Base-by-base conservation (phyloP, 2,113 vertebrate species). In the Oreochromis tanganicae region DNA sequence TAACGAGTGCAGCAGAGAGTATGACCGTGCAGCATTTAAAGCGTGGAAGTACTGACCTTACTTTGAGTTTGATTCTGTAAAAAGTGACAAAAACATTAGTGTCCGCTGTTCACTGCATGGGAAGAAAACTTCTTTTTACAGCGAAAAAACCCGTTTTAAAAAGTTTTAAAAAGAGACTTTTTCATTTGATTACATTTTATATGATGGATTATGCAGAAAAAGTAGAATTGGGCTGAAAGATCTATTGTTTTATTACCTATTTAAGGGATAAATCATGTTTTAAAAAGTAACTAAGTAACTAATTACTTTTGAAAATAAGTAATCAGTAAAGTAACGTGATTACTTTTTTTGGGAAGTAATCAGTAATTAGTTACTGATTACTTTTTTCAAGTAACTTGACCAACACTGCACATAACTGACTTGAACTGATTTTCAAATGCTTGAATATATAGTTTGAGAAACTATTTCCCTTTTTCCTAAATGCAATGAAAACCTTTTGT, bases 241-340 rank as follows among this genome's bases (percentile, higher is more conserved):
- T 55, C n/a, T 55, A 21, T 55, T 0, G 0, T 0, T 52, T 21
- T 21, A 11, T 52, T 2, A 52, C 17, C 17, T 52, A 3, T 55
- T n/a, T 1, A 54, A 9, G 19, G 2, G 1, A 1, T 6, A 55
- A 21, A 55, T 12, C 52, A 0, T 21, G 52, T 55, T 55, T 1
- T 21, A 12, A 21, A 55, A 54, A 21, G 9, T 11, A 24, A 12
- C 54, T 55, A 24, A 55, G 54, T 55, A 55, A 55, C 1, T 55
- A 55, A 55, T 55, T 55, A 12, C 54, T 55, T 55, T 55, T 24
- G 10, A 55, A 55, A 24, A 55, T 27, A 1, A 12, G 54, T 2
- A 55, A 55, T 55, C n/a, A 12, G 54, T 55, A 21, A 21, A 21
- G 0, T 0, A 55, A 0, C 0, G 1, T 0, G 54, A 55, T 55